Evolutionary conservation across 2,797 vertebrate species (phyloP).

Genomic region (Takifugu rubripes): DNA sequence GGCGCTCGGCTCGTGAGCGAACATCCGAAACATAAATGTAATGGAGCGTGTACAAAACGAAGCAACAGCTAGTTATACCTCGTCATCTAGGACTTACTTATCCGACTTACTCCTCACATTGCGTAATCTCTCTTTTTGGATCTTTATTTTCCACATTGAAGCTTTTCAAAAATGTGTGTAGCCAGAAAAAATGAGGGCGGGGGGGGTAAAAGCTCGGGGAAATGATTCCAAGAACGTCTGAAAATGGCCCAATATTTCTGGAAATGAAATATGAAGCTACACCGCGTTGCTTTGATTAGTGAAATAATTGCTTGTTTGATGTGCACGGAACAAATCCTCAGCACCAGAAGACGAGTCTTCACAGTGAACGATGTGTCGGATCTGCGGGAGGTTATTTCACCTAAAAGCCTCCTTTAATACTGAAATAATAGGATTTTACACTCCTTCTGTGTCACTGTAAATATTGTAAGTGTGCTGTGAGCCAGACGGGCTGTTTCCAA

Average conservation of each 20-base stretch:
- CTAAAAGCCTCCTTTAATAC: no score
- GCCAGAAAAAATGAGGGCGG: background rate
- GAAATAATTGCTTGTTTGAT: background rate
- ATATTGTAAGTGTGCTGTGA: no score
- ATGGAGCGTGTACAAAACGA: slow-evolving; percentile 8
- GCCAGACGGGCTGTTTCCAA: no score
- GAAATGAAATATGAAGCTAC: background rate
- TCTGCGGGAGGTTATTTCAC: no score
- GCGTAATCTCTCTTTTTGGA: background rate
- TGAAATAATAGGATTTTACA: no score
- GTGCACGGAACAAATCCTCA: no score
- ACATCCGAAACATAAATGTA: slow-evolving; percentile 16
- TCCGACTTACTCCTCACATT: no score
- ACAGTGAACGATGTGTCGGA: no score
- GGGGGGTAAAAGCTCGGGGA: slow-evolving; percentile 4
- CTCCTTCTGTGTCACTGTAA: no score
- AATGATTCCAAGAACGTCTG: background rate
- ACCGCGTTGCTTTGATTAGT: background rate
- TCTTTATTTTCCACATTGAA: slow-evolving; percentile 4
- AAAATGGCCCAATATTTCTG: background rate
- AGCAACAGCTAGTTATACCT: no score
- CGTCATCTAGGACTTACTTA: no score
- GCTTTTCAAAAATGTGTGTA: background rate
- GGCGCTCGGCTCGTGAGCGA: slow-evolving; percentile 24
- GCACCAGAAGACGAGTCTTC: no score